phyloP scores from a whole-genome alignment of 2,797 vertebrate species.

The Oceanodroma leucorhoa region DNA sequence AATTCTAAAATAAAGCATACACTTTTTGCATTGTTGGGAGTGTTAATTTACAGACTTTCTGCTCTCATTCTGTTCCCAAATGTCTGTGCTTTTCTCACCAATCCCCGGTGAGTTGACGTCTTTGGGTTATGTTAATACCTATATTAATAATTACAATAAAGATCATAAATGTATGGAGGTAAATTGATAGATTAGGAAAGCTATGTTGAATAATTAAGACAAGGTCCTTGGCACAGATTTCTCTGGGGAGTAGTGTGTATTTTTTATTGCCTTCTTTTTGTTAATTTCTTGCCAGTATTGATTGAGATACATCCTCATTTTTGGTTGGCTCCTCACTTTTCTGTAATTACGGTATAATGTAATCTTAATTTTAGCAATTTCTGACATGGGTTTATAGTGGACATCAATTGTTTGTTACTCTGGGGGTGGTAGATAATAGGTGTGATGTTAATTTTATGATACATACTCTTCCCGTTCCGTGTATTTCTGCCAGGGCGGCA shows the following conservation, averaged over 20 bases:
- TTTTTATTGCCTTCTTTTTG: not conserved
- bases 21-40: not conserved
- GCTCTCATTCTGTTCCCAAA: not conserved
- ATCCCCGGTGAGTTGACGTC: not conserved
- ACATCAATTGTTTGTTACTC: not conserved
- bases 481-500: not conserved
- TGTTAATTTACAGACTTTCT: not conserved
- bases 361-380: not conserved
- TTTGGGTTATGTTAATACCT: conserved; percentile 7
- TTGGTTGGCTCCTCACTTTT: not conserved
- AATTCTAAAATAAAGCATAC: not conserved
- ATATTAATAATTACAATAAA: conserved; percentile 1
- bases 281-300: not conserved
- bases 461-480: not conserved
- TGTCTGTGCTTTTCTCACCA: not conserved
- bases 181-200: not conserved
- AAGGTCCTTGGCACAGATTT: not conserved
- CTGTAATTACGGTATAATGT: not conserved
- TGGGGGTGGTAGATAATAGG: not conserved
- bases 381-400: not conserved
- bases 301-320: not conserved
- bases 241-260: not conserved
- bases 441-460: not conserved
- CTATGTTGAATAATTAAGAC: not conserved
- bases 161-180: not conserved